Evolutionary conservation across 2,888 invertebrate species (phyloP).

Genomic region (Drosophila cognata): DNA sequence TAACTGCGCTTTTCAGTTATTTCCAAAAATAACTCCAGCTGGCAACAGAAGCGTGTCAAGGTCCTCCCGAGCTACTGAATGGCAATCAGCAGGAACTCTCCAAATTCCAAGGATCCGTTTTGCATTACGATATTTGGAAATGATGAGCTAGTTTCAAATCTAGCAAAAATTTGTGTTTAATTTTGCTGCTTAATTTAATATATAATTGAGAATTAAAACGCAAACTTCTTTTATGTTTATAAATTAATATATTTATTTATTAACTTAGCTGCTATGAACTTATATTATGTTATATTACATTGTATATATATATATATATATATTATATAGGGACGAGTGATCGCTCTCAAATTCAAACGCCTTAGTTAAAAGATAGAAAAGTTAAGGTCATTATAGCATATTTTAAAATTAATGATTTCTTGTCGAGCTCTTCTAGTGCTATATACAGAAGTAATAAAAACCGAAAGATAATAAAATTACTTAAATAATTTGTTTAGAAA

Average conservation of each 20-base stretch:
- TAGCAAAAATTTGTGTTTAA: not conserved
- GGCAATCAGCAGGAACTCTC: slow-evolving; percentile 26
- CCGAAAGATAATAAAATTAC: not conserved
- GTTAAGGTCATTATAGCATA: not conserved
- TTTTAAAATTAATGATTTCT: not conserved
- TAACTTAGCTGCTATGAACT: slow-evolving; percentile 18
- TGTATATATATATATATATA: not conserved
- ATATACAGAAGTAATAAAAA: not conserved
- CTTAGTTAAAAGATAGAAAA: not conserved
- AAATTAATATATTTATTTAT: slow-evolving; percentile 47
- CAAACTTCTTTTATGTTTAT: slow-evolving; percentile 17
- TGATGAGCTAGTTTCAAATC: not conserved
- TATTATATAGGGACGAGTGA: not conserved
- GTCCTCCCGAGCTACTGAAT: slow-evolving; percentile 68
- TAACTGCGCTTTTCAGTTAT: slow-evolving; percentile 48
- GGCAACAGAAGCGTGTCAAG: slow-evolving; percentile 83
- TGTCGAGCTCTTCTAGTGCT: not conserved
- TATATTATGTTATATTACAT: not conserved
- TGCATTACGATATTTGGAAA: not conserved
- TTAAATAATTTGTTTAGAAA: slow-evolving; percentile 13
- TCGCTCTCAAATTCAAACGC: not conserved
- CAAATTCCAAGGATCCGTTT: slow-evolving; percentile 25
- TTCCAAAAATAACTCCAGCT: slow-evolving; percentile 54
- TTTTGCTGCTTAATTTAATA: not conserved
- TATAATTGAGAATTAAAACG: slow-evolving; percentile 2